Base-by-base conservation (phyloP, 2,113 vertebrate genomes). In the Corythaixoides concolor region DNA sequence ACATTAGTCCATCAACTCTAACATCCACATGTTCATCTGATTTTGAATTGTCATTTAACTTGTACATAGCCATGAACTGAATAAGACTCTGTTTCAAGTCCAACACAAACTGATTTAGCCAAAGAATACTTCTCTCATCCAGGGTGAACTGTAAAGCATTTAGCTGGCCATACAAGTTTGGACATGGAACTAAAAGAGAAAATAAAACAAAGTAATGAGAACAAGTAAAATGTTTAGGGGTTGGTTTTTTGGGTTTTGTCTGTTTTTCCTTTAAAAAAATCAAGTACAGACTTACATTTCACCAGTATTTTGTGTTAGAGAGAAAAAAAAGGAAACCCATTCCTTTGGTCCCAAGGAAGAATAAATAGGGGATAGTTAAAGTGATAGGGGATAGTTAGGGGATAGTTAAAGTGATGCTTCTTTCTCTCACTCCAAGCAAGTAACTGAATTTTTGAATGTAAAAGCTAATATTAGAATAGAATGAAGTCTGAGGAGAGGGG, bases 11-110 rank as follows among this genome's bases (percentile, higher is more conserved):
- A 79, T 99, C 99, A 73, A 99, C 90, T 96, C 99, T 98, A 94
- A 99, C 93, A 97, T 99, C 99, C 41, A 99, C 98, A 75, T 99
- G 99, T 90, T 99, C 99, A 30, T 99, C 99, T 5, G 99, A 99
- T 90, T 99, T 99, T 97, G 99, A 99, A 13, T 98, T 99, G 97
- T 99, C 99, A 79, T 98, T 98, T 97, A 99, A 98, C 97, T 99
- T 99, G 98, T 99, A 99, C 96, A 99, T 98, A 95, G 99, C 98
- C 99, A 99, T 99, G 97, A 99, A 99, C 89, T 99, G 99, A 97
- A 98, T 99, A 96, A 99, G 98, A 97, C 99, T 99, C 95, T 99
- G 99, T 84, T 99, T 98, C 97, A 99, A 98, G 98, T 99, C 99
- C 82, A 99, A 96, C 27, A 98, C 98, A 94, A 99, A 99, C n/a